Conservation (phyloP, 1,140 invertebrate genomes). For the Stenopsyche tienmushanensis region DNA sequence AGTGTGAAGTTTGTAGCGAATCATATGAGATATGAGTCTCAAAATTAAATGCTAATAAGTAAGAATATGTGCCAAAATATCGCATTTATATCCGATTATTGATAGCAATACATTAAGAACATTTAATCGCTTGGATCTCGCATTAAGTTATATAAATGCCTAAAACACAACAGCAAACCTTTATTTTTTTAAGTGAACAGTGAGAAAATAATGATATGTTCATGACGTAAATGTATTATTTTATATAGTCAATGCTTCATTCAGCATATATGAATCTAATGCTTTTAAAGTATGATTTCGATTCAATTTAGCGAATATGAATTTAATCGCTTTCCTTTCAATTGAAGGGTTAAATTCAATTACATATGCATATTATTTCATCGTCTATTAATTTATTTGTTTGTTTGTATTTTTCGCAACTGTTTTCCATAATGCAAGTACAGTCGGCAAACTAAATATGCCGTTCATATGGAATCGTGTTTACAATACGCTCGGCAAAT, state of each 20-base stretch:
- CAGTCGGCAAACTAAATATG: background rate
- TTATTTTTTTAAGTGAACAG: background rate
- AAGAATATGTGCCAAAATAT: background rate
- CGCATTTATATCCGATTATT: background rate
- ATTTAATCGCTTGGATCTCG: background rate
- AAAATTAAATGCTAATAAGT: background rate
- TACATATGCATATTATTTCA: background rate
- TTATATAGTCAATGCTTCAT: background rate
- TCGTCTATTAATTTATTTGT: background rate
- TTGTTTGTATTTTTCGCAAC: background rate
- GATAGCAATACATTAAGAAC: background rate
- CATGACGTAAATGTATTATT: background rate
- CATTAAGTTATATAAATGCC: too few relatives aligned
- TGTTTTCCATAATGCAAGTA: background rate
- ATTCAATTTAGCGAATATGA: background rate
- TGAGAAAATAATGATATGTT: background rate
- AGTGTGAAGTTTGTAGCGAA: too few relatives aligned
- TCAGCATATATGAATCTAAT: background rate
- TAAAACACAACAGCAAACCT: background rate
- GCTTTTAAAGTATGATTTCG: background rate
- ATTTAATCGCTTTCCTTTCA: background rate
- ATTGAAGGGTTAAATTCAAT: too few relatives aligned
- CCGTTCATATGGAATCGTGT: background rate
- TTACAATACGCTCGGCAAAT: background rate
- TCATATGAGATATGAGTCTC: too few relatives aligned